These are phyloP conservation scores for Corythornis leucogaster DNA, from an alignment of 2,797 vertebrate genomes.

Conservation along the genomic window DNA sequence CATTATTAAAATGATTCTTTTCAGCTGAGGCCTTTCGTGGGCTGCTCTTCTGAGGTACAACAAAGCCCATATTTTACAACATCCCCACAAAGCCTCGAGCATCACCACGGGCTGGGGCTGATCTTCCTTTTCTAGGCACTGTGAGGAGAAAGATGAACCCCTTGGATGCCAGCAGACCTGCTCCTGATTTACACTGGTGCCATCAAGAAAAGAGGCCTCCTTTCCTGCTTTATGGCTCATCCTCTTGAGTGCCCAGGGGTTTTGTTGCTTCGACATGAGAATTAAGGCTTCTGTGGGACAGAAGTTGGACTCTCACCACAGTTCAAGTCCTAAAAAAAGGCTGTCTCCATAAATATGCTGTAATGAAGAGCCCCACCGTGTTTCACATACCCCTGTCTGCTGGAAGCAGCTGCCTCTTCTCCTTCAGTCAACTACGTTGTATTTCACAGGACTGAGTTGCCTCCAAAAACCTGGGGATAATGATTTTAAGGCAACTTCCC, in stretches of 20 bases:
- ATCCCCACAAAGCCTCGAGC: neutral
- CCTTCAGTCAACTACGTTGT: accelerated
- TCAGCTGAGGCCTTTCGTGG: neutral
- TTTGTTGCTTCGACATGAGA: neutral
- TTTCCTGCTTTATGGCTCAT: neutral
- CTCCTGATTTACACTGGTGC: neutral
- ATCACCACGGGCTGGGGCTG: neutral
- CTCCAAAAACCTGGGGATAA: neutral
- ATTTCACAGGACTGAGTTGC: neutral
- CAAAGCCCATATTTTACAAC: neutral
- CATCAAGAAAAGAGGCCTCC: neutral
- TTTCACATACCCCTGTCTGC: neutral
- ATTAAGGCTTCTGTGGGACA: neutral
- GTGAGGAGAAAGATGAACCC: neutral
- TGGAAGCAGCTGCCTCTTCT: neutral
- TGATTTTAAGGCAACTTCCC: neutral
- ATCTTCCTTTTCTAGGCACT: neutral
- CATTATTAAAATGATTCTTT: slow-evolving; percentile 10
- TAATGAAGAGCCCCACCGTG: neutral
- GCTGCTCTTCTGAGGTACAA: slow-evolving; percentile 1
- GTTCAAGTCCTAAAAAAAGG: neutral
- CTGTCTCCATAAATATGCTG: neutral
- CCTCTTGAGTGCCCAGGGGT: neutral
- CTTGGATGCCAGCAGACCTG: neutral
- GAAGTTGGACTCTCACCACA: neutral